Base-by-base conservation (phyloP, 2,888 invertebrate species). In the Pristionchus fissidentatus region DNA sequence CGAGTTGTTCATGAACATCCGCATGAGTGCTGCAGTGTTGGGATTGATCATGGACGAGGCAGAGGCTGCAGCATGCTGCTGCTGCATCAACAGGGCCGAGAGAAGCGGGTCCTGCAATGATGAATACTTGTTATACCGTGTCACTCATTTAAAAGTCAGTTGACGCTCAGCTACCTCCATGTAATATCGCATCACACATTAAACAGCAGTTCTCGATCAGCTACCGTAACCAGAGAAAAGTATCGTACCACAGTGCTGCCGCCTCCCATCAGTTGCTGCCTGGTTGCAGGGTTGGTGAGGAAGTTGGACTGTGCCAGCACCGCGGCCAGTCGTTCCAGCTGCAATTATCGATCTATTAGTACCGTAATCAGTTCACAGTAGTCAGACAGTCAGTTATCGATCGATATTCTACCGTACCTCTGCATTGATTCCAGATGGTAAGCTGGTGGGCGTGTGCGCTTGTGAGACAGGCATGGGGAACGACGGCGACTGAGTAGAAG, bases 301-400 rank as follows among this genome's bases (percentile, higher is more conserved):
- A 79, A 57, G n/a, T 55, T 7, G n/a, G 77, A 77, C 77, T 49
- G 46, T 41, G 79, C 35, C 38, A 79, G 38, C 26, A 35, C 15
- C 38, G 55, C 22, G 3, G 79, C 79, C 57, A 57, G 15, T 79
- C 79, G 55, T 38, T 79, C 79, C 55, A 79, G 22, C 79, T 79
- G 43, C 38, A 79, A 78, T 2, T n/a, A 70, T 41, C 70, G 38
- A 70, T 70, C 55, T 22, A n/a, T n/a, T n/a, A n/a, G 22, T 19
- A 55, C 55, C 4, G 3, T 55, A 15, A 15, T n/a, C 22, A n/a
- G 22, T 22, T 22, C n/a, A 55, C 15, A 5, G 13, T 5, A 55
- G 13, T 22, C 4, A 55, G 22, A n/a, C 22, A 13, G n/a, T n/a
- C 55, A 7, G 32, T 29, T 3, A 62, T 7, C 13, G 32, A 15